Evolutionary conservation across 2,888 invertebrate species (phyloP).

Genomic region (Poecilobothrus nobilitatus): DNA sequence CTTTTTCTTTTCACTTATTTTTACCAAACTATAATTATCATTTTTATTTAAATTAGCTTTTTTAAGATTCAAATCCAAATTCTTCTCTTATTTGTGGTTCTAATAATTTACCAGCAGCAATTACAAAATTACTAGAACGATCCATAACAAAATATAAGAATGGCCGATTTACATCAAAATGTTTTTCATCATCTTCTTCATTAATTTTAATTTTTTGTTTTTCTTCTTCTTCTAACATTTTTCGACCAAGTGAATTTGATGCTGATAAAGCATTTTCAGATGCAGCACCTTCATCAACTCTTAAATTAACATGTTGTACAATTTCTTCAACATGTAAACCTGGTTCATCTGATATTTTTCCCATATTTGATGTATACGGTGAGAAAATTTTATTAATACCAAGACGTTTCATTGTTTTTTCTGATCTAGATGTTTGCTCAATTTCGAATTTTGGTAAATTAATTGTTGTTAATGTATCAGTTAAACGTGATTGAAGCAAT

Average conservation of each 20-base stretch:
- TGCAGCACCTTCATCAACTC: conserved; percentile 52
- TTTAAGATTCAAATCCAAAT: conserved; percentile 2
- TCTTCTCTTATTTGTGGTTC: conserved; percentile 42
- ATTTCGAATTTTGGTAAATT: conserved; percentile 54
- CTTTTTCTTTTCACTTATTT: neutral
- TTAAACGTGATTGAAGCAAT: conserved; percentile 24
- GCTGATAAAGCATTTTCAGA: conserved; percentile 45
- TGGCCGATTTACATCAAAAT: conserved; percentile 51
- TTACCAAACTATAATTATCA: neutral
- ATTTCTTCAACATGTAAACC: conserved; percentile 59
- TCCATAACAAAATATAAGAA: conserved; percentile 58
- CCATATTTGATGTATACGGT: conserved; percentile 50
- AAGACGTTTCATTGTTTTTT: conserved; percentile 49
- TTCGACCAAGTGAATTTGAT: conserved; percentile 22
- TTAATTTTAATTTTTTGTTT: conserved; percentile 28
- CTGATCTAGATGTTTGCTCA: conserved; percentile 56
- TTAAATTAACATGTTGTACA: conserved; percentile 56
- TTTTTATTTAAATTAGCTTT: no score
- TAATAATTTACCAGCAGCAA: conserved; percentile 52
- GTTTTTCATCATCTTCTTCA: conserved; percentile 31
- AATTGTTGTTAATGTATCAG: conserved; percentile 43
- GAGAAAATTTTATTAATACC: conserved; percentile 54
- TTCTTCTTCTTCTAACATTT: conserved; percentile 28
- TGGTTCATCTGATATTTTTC: conserved; percentile 50
- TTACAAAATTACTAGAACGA: conserved; percentile 49